Evolutionary conservation across 1,140 invertebrate species (phyloP).

Genomic region (Brachystomella parvula): DNA sequence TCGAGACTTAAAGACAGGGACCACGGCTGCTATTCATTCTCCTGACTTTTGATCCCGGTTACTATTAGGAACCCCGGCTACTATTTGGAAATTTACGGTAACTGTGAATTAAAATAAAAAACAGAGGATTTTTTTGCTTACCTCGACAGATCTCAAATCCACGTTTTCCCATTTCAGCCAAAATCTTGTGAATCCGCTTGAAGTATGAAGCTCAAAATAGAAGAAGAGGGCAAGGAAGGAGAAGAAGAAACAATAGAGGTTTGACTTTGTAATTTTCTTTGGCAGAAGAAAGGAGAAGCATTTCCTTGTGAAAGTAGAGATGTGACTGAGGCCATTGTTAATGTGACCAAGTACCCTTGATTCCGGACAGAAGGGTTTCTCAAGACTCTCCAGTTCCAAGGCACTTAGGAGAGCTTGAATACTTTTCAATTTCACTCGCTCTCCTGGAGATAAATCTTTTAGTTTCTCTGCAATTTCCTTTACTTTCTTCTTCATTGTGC

Average conservation of each 20-base stretch:
- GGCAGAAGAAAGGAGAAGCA: constrained; percentile 16
- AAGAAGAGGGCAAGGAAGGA: constrained; percentile 34
- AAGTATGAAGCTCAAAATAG: constrained; percentile 35
- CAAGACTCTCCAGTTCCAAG: constrained; percentile 17
- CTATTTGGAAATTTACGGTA: too few relatives aligned
- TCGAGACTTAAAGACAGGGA: constrained; percentile 3
- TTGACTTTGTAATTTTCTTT: constrained; percentile 30
- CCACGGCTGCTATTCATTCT: too few relatives aligned
- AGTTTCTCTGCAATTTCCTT: constrained; percentile 26
- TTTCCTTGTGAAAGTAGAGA: neutral
- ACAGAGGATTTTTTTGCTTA: neutral
- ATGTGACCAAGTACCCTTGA: neutral
- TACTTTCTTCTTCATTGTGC: constrained; percentile 14
- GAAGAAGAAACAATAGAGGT: constrained; percentile 33
- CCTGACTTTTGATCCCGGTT: too few relatives aligned
- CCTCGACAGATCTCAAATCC: constrained; percentile 32
- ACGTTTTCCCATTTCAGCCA: constrained; percentile 38
- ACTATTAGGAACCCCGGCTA: too few relatives aligned
- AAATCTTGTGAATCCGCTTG: constrained; percentile 28
- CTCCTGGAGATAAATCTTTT: constrained; percentile 13
- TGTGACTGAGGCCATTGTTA: neutral
- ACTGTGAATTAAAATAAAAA: constrained; percentile 12
- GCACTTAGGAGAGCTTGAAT: constrained; percentile 30
- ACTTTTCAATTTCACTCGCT: constrained; percentile 25
- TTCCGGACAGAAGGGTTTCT: neutral